phyloP scores from a whole-genome alignment of 2,113 vertebrate species.

The Eira barbara region DNA sequence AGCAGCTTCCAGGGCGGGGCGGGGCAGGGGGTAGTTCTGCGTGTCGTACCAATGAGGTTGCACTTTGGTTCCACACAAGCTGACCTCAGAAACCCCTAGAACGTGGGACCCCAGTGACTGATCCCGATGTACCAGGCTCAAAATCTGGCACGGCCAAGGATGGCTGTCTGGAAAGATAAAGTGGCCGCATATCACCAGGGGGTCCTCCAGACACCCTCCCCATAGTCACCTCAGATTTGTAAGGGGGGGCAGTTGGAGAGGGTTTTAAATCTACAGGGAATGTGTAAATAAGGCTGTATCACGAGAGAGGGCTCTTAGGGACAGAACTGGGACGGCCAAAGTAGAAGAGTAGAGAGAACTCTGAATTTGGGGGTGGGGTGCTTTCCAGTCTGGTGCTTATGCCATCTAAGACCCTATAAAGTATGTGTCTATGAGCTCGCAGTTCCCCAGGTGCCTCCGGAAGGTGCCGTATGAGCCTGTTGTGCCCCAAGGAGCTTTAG shows the following conservation, averaged over 20 bases:
- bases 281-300: not conserved
- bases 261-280: not conserved
- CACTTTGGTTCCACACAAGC: not conserved
- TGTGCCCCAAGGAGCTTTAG: not conserved
- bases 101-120: not conserved
- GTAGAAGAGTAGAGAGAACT: not conserved
- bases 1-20: not conserved
- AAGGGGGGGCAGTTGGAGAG: not conserved
- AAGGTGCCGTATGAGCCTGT: no score
- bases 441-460: not conserved
- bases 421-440: not conserved
- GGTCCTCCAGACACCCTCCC: not conserved
- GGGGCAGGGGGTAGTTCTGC: accelerated
- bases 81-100: not conserved
- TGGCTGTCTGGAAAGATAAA: not conserved
- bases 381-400: accelerated
- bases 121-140: not conserved
- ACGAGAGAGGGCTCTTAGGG: not conserved
- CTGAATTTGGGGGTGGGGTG: no score
- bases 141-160: not conserved
- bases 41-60: not conserved
- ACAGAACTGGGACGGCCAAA: accelerated
- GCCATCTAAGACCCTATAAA: not conserved
- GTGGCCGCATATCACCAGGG: not conserved
- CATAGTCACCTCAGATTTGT: not conserved